A percentile compares a stretch with the other conserved stretches of the same genome.
Conservation (phyloP, 2,113 vertebrate genomes). For the Lycocorax pyrrhopterus region DNA sequence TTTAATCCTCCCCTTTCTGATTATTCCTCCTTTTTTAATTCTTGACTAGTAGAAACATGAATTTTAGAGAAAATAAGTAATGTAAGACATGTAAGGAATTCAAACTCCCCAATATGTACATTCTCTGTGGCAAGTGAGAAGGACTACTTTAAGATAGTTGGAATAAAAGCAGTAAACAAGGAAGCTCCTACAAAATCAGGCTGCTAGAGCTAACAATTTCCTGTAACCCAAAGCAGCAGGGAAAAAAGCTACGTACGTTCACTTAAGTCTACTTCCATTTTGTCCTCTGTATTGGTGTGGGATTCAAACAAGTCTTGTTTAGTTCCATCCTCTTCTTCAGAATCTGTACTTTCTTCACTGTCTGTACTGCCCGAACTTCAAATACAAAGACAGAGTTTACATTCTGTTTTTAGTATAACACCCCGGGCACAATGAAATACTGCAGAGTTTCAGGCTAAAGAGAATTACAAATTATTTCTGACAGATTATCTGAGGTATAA, state of each 20-base stretch:
- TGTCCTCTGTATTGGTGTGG: slow-evolving; percentile 80
- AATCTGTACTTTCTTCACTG: slow-evolving; percentile 98
- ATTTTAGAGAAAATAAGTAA: not conserved
- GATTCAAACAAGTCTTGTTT: slow-evolving; percentile 90
- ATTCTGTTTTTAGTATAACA: not conserved
- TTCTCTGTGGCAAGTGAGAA: not conserved
- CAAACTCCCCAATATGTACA: not conserved
- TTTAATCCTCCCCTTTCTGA: not conserved
- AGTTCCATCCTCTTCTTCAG: slow-evolving; percentile 91
- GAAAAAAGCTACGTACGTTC: slow-evolving; percentile 64
- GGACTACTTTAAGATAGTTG: not conserved
- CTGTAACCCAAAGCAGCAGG: not conserved
- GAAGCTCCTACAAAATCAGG: not conserved
- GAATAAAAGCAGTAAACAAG: not conserved
- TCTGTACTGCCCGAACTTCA: slow-evolving; percentile 95
- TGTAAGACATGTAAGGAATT: not conserved
- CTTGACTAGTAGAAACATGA: not conserved
- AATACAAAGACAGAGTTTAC: slow-evolving; percentile 6
- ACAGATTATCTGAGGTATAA: not conserved
- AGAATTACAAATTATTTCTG: not conserved
- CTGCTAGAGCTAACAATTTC: not conserved
- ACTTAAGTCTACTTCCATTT: slow-evolving; percentile 94
- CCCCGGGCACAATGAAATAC: not conserved
- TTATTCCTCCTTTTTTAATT: not conserved
- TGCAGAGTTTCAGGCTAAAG: not conserved